These are phyloP conservation scores for Elysia crispata DNA, from an alignment of 2,888 invertebrate genomes.

Conservation along the genomic window DNA sequence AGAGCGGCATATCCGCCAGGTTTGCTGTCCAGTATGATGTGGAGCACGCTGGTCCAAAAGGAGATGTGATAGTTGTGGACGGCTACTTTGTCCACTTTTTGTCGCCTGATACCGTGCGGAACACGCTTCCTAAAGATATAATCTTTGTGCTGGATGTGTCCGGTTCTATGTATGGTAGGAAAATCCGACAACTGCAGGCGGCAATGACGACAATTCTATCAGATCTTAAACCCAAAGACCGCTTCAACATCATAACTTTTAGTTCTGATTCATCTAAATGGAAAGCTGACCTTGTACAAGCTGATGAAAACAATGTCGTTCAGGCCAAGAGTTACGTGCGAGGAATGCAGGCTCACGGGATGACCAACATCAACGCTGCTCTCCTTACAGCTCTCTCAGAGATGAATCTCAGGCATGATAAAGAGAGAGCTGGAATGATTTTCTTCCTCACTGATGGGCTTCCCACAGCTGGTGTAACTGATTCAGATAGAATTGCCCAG, in stretches of 20 bases:
- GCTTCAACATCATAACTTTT: conserved; percentile 67
- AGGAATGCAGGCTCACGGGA: conserved; percentile 57
- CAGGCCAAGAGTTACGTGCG: conserved; percentile 57
- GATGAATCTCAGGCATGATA: conserved; percentile 50
- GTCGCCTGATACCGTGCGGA: conserved; percentile 80
- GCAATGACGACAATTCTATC: conserved; percentile 65
- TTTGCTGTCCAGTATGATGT: conserved; percentile 86
- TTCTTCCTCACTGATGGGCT: conserved; percentile 79
- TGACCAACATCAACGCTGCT: conserved; percentile 66
- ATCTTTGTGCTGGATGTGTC: conserved; percentile 88
- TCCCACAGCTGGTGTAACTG: conserved; percentile 75
- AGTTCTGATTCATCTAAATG: conserved; percentile 55
- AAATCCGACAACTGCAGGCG: conserved; percentile 82
- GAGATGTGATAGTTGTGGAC: conserved; percentile 76
- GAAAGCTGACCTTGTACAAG: conserved; percentile 53
- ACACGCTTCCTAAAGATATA: conserved; percentile 80
- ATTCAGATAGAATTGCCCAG: conserved; percentile 67
- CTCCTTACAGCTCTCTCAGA: conserved; percentile 58
- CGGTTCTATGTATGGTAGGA: conserved; percentile 85
- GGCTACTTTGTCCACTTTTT: conserved; percentile 89
- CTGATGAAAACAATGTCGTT: conserved; percentile 50
- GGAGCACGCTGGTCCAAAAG: conserved; percentile 80
- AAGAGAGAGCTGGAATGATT: conserved; percentile 63
- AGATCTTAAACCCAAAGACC: conserved; percentile 63
- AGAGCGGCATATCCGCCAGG: conserved; percentile 79